Conservation (phyloP, 1,140 invertebrate genomes). For the Neodiprion fabricii region DNA sequence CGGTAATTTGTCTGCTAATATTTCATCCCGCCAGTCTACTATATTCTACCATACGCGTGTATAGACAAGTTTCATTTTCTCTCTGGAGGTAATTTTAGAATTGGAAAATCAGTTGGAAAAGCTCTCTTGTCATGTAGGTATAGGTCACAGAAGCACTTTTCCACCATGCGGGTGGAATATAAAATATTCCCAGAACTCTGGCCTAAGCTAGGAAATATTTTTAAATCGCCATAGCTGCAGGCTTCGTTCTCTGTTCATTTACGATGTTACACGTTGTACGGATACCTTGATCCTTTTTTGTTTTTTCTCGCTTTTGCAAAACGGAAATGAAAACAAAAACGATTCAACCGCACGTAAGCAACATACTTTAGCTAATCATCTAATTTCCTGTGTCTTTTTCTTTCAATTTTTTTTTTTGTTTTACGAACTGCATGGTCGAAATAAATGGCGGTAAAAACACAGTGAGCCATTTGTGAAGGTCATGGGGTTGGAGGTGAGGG, state of each 20-base stretch:
- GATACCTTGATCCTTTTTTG: not conserved
- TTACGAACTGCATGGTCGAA: not conserved
- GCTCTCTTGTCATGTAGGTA: too few species aligned
- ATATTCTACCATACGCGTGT: too few species aligned
- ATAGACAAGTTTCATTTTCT: too few species aligned
- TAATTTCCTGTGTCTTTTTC: too few species aligned
- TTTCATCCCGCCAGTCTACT: too few species aligned
- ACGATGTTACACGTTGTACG: not conserved
- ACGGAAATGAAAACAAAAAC: not conserved
- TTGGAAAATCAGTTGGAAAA: too few species aligned
- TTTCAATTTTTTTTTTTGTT: not conserved
- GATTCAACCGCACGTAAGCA: too few species aligned
- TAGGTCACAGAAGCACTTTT: too few species aligned
- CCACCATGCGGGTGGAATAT: not conserved
- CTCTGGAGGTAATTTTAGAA: too few species aligned
- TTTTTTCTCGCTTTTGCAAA: not conserved
- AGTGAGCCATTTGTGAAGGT: not conserved
- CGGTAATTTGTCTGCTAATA: too few species aligned
- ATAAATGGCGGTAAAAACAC: not conserved
- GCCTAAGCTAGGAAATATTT: not conserved
- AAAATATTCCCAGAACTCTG: not conserved
- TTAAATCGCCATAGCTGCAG: not conserved
- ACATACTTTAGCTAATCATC: too few species aligned
- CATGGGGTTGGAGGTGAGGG: not conserved
- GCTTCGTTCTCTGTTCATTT: not conserved